A percentile compares a stretch with the other conserved stretches of the same genome.
Conservation (phyloP, 2,888 invertebrate genomes). For the Drosophila neonasuta region DNA sequence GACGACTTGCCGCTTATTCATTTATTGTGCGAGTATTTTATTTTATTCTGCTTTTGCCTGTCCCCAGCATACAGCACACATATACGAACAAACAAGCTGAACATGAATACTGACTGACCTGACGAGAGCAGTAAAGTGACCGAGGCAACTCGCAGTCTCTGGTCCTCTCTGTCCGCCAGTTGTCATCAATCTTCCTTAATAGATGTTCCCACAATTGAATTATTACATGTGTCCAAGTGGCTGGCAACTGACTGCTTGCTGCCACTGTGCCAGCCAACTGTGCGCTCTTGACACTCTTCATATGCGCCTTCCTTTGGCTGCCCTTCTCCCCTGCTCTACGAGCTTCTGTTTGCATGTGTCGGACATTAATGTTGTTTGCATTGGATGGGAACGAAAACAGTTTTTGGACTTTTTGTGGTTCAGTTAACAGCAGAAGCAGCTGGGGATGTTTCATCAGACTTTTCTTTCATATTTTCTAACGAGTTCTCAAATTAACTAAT, state of each 20-base stretch:
- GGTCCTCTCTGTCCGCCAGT: slow-evolving; percentile 35
- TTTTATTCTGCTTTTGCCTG: slow-evolving; percentile 11
- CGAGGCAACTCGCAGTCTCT: slow-evolving; percentile 21
- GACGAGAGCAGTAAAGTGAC: slow-evolving; percentile 21
- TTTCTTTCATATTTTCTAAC: slow-evolving; percentile 20
- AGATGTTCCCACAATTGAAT: slow-evolving; percentile 80
- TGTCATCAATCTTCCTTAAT: slow-evolving; percentile 81
- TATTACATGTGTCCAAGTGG: slow-evolving; percentile 78
- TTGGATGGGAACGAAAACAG: slow-evolving; percentile 57
- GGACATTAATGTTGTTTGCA: slow-evolving; percentile 67
- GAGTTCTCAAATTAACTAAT: slow-evolving; percentile 16
- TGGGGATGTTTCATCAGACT: slow-evolving; percentile 5
- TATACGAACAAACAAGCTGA: neutral
- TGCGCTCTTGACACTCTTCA: slow-evolving; percentile 59
- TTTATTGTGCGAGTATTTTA: slow-evolving; percentile 48
- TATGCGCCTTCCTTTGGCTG: slow-evolving; percentile 31
- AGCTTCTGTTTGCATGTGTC: slow-evolving; percentile 59
- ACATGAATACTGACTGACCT: neutral
- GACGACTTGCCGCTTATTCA: slow-evolving; percentile 51
- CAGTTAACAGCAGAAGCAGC: slow-evolving; percentile 23
- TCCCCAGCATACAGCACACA: slow-evolving; percentile 1
- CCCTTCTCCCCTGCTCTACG: neutral
- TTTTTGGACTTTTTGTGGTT: slow-evolving; percentile 49
- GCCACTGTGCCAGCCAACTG: slow-evolving; percentile 29
- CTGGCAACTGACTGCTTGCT: slow-evolving; percentile 65